Evolutionary conservation across 2,888 invertebrate genomes (phyloP).

Genomic region (Plutella xylostella): DNA sequence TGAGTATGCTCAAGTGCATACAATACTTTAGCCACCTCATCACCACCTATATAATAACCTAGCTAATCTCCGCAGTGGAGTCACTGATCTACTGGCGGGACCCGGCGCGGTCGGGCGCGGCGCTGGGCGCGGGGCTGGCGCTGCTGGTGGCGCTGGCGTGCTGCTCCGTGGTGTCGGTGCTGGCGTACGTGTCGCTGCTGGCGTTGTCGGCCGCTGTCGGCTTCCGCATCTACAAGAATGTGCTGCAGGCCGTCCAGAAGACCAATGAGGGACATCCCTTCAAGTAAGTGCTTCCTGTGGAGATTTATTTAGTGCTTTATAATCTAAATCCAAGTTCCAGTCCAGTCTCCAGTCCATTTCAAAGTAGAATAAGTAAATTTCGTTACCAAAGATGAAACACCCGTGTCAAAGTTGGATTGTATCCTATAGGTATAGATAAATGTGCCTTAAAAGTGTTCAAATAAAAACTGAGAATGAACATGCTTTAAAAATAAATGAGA

Average conservation of each 20-base stretch:
- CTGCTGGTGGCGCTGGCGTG: conserved; percentile 93
- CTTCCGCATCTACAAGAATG: conserved; percentile 96
- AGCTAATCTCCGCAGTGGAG: conserved; percentile 89
- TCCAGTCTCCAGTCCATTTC: neutral
- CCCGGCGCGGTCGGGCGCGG: conserved; percentile 93
- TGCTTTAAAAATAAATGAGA: too few species aligned
- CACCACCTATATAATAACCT: too few species aligned
- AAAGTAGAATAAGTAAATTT: neutral
- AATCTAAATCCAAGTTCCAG: conserved; percentile 5
- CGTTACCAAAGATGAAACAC: too few species aligned
- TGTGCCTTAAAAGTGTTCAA: too few species aligned
- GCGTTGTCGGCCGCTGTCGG: conserved; percentile 88
- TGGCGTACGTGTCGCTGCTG: conserved; percentile 91
- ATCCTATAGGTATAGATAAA: too few species aligned
- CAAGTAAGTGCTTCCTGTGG: conserved; percentile 78
- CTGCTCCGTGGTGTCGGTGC: conserved; percentile 95
- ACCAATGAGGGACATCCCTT: conserved; percentile 97
- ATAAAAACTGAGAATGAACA: too few species aligned
- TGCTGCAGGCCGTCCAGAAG: conserved; percentile 96
- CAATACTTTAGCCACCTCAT: too few species aligned
- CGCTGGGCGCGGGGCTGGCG: conserved; percentile 90
- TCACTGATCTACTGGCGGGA: conserved; percentile 98
- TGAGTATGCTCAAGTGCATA: too few species aligned
- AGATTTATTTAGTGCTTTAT: neutral
- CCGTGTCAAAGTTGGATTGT: too few species aligned